A percentile compares a stretch with the other conserved stretches of the same genome.
Evolutionary conservation across 2,113 vertebrate species (phyloP).

Genomic region (Progne subis): DNA sequence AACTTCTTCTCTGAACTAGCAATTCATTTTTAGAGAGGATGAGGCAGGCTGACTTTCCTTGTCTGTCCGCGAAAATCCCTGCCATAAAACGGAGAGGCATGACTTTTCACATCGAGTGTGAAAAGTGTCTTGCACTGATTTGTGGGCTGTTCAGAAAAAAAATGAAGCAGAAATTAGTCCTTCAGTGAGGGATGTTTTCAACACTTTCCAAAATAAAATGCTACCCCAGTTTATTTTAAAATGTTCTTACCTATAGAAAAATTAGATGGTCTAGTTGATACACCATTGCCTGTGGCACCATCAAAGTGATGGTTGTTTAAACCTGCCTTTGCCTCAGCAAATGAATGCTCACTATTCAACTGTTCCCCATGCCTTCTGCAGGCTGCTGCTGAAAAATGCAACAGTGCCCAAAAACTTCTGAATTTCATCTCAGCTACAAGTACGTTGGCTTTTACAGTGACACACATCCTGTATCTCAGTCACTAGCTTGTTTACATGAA

Average conservation of each 20-base stretch:
- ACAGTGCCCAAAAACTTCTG: not conserved
- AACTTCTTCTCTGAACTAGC: not conserved
- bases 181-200: not conserved
- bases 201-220: not conserved
- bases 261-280: not conserved
- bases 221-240: not conserved
- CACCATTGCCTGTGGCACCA: not conserved
- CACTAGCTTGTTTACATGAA: not conserved
- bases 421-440: not conserved
- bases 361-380: not conserved
- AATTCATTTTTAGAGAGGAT: not conserved
- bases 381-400: not conserved
- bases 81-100: not conserved
- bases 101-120: not conserved
- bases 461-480: not conserved
- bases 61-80: not conserved
- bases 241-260: not conserved
- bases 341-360: not conserved
- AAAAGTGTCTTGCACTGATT: not conserved
- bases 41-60: not conserved
- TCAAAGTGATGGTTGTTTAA: not conserved
- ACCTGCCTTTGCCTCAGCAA: not conserved
- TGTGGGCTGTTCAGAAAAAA: slow-evolving; percentile 9
- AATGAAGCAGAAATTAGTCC: not conserved
- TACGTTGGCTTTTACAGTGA: not conserved